phyloP scores from a whole-genome alignment of 2,113 vertebrate genomes.

The Hemiscyllium ocellatum region DNA sequence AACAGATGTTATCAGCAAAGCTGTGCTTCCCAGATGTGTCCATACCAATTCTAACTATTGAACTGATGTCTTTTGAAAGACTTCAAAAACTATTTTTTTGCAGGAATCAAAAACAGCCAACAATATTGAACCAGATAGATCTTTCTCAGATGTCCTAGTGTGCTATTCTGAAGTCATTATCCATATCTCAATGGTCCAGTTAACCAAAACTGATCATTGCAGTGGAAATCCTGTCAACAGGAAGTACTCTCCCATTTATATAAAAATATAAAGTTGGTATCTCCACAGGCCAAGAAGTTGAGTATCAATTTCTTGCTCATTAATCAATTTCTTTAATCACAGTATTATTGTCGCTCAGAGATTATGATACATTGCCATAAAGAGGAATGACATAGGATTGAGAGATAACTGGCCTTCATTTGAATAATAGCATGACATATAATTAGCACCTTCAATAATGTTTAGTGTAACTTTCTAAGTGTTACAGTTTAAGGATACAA shows the following conservation, averaged over 20 bases:
- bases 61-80: neutral
- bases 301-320: neutral
- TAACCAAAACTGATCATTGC: neutral
- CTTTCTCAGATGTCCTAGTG: neutral
- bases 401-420: neutral
- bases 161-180: neutral
- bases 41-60: neutral
- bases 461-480: neutral
- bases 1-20: neutral
- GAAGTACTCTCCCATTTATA: neutral
- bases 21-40: neutral
- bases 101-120: neutral
- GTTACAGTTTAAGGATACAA: too few species aligned
- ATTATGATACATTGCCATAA: neutral
- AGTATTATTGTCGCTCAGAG: neutral
- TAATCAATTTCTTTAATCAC: neutral
- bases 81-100: neutral
- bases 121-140: neutral
- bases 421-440: neutral
- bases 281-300: neutral
- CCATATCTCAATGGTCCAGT: neutral
- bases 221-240: neutral
- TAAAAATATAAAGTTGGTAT: neutral
- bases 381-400: neutral
- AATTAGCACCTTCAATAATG: neutral